Base-by-base conservation (phyloP, 2,797 vertebrate species). In the Mus spretus region DNA sequence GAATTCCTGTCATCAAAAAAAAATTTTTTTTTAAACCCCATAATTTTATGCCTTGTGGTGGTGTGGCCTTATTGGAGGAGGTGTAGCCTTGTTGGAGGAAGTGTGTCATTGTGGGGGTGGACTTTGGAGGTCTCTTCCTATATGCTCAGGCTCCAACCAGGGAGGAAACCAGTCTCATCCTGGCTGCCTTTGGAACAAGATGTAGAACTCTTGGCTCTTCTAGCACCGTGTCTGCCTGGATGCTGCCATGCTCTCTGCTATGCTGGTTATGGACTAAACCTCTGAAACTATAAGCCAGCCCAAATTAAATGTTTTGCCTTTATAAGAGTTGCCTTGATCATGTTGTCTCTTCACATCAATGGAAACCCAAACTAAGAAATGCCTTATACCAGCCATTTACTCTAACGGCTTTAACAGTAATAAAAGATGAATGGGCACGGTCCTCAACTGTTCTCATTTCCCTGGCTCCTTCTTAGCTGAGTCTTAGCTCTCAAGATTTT, bases 401-500 rank as follows among this genome's bases (percentile, higher is more conserved):
- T 96, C 77, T 37, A 81, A 81, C 10, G 53, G 44, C 47, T 74
- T 84, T 92, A 59, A 59, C 26, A 61, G 79, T 55, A 96, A 44
- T 61, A 44, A 82, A 72, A 85, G 75, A 4, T 57, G 11, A 67
- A 0, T 50, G n/a, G 84, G 8, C 61, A 14, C 19, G 28, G 1
- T 63, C 57, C 1, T 55, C 14, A 47, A 13, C 15, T 17, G 53
- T 2, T 17, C 20, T 40, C 15, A 40, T 24, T 92, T 77, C 44
- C 4, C 17, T 4, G 17, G 55, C 22, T 79, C 4, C 31, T 53
- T 85, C 31, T 53, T 82, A 63, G 17, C 40, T 3, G 40, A 13
- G 89, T 55, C 55, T 72, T 78, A 47, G 57, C 17, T 86, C 11
- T 93, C 24, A 55, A 31, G 26, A 80, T 11, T 6, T 88, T 72